Evolutionary conservation across 2,797 vertebrate genomes (phyloP).

Genomic region (Coccyzus lansbergi): DNA sequence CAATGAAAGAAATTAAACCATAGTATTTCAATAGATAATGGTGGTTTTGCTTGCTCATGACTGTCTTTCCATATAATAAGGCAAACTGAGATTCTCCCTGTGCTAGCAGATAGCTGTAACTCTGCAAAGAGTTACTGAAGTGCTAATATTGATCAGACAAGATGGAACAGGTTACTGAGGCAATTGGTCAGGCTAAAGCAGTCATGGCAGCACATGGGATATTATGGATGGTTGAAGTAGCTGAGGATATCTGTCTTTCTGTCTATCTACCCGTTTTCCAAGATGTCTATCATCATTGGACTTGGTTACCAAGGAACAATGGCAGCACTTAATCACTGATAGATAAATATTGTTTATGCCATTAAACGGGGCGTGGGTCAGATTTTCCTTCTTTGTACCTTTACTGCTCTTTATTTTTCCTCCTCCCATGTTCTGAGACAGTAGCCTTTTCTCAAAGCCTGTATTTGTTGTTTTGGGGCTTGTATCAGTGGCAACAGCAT

Average conservation of each 20-base stretch:
- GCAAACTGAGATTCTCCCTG: not conserved
- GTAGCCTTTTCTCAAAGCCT: conserved; percentile 56
- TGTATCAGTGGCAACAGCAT: conserved; percentile 40
- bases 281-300: conserved; percentile 44
- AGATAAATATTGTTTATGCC: conserved; percentile 15
- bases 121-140: not conserved
- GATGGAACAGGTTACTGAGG: conserved; percentile 39
- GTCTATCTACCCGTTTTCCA: conserved; percentile 23
- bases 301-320: not conserved
- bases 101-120: not conserved
- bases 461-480: conserved; percentile 36
- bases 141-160: conserved; percentile 40
- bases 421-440: not conserved
- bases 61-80: not conserved
- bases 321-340: conserved; percentile 16
- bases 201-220: conserved; percentile 1
- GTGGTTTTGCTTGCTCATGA: not conserved
- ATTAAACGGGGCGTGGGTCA: not conserved
- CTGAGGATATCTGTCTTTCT: conserved; percentile 47
- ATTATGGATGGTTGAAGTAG: conserved; percentile 35
- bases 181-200: conserved; percentile 49
- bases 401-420: not conserved
- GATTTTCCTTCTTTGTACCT: conserved; percentile 15
- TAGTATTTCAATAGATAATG: not conserved
- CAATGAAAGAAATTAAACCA: not conserved